These are phyloP conservation scores for Periophthalmodon schlosseri DNA, from an alignment of 2,113 vertebrate genomes.

Conservation along the genomic window DNA sequence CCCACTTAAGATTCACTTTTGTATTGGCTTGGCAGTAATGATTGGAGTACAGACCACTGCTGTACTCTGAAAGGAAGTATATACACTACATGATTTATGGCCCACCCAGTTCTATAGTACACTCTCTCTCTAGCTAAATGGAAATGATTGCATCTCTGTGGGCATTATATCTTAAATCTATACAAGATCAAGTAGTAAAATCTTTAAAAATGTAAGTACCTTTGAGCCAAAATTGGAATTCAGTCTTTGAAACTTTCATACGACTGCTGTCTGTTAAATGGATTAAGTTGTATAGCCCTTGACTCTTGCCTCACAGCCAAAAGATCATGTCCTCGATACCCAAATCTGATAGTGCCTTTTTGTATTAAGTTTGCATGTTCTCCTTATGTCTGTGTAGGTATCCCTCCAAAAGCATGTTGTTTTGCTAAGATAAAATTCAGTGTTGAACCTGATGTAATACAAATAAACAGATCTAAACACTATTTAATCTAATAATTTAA, in stretches of 20 bases:
- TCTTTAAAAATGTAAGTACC: background rate
- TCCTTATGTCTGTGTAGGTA: background rate
- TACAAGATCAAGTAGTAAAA: background rate
- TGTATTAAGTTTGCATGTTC: background rate
- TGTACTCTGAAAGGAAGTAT: background rate
- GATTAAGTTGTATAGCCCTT: background rate
- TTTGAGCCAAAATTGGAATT: background rate
- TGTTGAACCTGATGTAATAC: background rate
- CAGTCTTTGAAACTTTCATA: background rate
- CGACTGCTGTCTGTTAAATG: background rate
- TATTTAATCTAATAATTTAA: no score
- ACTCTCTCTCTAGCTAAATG: background rate
- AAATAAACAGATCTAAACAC: no score
- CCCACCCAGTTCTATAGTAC: background rate
- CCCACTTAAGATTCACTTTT: background rate
- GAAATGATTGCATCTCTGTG: background rate
- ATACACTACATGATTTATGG: background rate
- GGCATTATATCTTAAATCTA: background rate
- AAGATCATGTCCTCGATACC: background rate
- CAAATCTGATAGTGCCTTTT: background rate
- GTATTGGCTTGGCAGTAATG: background rate
- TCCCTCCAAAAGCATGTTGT: background rate
- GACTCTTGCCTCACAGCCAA: background rate
- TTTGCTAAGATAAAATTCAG: background rate
- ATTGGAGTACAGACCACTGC: background rate